These are phyloP conservation scores for Macrosiphum euphorbiae DNA, from an alignment of 2,888 invertebrate genomes.

Conservation along the genomic window DNA sequence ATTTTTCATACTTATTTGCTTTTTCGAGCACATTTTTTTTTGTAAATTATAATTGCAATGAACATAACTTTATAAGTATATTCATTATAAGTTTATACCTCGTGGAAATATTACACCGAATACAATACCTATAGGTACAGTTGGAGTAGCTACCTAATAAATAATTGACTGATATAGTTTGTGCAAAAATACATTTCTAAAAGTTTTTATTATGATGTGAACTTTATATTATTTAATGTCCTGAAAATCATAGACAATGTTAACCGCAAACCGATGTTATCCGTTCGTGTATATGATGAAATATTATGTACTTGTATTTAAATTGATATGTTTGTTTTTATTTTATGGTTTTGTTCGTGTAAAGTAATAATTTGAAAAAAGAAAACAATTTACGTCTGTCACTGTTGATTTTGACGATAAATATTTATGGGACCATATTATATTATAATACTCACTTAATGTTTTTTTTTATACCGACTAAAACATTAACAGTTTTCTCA, in stretches of 20 bases:
- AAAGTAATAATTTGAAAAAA: not conserved
- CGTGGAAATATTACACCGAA: not conserved
- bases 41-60: not conserved
- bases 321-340: not conserved
- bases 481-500: not conserved
- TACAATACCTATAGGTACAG: not conserved
- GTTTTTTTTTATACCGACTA: not conserved
- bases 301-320: no score
- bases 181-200: not conserved
- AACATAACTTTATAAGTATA: not conserved
- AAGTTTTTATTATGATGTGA: not conserved
- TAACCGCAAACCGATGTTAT: not conserved
- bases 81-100: not conserved
- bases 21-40: not conserved
- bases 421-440: not conserved
- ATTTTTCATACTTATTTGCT: not conserved
- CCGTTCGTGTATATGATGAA: no score
- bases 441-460: not conserved
- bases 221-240: not conserved
- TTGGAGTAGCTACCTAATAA: not conserved
- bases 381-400: not conserved
- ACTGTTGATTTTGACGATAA: conserved; percentile 15
- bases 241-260: not conserved
- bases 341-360: not conserved
- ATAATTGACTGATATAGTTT: not conserved